These are phyloP conservation scores for Pseudoatta argentina DNA, from an alignment of 1,140 invertebrate genomes.

Conservation along the genomic window DNA sequence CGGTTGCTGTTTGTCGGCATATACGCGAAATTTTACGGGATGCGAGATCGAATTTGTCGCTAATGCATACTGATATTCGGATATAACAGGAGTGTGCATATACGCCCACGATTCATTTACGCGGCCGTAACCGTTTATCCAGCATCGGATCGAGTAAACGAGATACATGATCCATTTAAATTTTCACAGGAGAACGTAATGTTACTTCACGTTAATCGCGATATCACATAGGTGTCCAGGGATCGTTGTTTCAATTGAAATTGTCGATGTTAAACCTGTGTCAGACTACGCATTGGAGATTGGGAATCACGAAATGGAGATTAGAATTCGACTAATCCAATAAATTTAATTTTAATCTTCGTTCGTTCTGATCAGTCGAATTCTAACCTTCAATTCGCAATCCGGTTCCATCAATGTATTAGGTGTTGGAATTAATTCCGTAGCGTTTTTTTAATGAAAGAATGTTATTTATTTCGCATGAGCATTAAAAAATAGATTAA, in stretches of 20 bases:
- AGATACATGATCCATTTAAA: slow-evolving; percentile 25
- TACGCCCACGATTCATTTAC: slow-evolving; percentile 10
- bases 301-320: too few relatives aligned
- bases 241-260: slow-evolving; percentile 24
- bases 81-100: neutral
- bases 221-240: too few relatives aligned
- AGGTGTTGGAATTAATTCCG: too few relatives aligned
- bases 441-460: too few relatives aligned
- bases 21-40: neutral
- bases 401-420: too few relatives aligned
- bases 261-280: neutral
- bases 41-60: slow-evolving; percentile 21
- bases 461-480: too few relatives aligned
- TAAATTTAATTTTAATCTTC: too few relatives aligned
- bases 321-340: too few relatives aligned
- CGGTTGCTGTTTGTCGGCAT: neutral
- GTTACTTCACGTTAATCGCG: neutral
- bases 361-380: too few relatives aligned
- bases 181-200: slow-evolving; percentile 26
- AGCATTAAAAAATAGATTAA: too few relatives aligned
- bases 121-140: neutral
- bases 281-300: too few relatives aligned
- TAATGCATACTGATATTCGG: slow-evolving; percentile 11
- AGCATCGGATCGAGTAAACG: neutral
- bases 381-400: too few relatives aligned